These are phyloP conservation scores for Pseudeuparius sepicola DNA, from an alignment of 2,888 invertebrate species.

Conservation along the genomic window DNA sequence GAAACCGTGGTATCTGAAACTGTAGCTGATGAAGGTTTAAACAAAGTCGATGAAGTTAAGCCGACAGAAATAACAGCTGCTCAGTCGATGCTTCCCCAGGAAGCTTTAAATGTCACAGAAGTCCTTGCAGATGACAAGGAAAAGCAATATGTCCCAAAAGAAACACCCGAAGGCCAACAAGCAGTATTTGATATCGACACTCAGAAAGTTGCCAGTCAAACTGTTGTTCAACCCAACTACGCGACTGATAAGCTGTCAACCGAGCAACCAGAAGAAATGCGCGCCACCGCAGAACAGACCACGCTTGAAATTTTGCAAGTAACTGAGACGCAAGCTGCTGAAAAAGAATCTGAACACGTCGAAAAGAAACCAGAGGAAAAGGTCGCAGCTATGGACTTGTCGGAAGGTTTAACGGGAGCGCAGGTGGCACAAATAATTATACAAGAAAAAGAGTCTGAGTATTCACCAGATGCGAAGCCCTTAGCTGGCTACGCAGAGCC, in stretches of 20 bases:
- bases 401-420: conserved; percentile 33
- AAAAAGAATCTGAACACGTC: conserved; percentile 40
- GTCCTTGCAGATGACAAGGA: conserved; percentile 43
- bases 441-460: conserved; percentile 41
- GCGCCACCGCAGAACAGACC: conserved; percentile 41
- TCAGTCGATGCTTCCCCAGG: conserved; percentile 36
- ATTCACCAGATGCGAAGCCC: conserved; percentile 35
- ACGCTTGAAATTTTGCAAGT: conserved; percentile 44
- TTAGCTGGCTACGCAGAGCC: conserved; percentile 36
- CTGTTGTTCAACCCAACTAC: conserved; percentile 41
- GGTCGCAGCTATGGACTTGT: conserved; percentile 33
- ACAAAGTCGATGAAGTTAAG: conserved; percentile 32
- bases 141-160: conserved; percentile 35
- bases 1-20: conserved; percentile 44
- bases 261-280: conserved; percentile 36
- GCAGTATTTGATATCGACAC: conserved; percentile 41
- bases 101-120: conserved; percentile 43
- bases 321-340: conserved; percentile 42
- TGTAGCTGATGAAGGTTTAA: conserved; percentile 45
- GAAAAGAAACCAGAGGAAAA: conserved; percentile 33
- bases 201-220: conserved; percentile 41
- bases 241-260: conserved; percentile 29
- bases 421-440: conserved; percentile 38
- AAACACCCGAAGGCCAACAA: conserved; percentile 35
- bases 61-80: conserved; percentile 32